These are phyloP conservation scores for Urocitellus parryii DNA, from an alignment of 2,113 vertebrate species.

Conservation along the genomic window DNA sequence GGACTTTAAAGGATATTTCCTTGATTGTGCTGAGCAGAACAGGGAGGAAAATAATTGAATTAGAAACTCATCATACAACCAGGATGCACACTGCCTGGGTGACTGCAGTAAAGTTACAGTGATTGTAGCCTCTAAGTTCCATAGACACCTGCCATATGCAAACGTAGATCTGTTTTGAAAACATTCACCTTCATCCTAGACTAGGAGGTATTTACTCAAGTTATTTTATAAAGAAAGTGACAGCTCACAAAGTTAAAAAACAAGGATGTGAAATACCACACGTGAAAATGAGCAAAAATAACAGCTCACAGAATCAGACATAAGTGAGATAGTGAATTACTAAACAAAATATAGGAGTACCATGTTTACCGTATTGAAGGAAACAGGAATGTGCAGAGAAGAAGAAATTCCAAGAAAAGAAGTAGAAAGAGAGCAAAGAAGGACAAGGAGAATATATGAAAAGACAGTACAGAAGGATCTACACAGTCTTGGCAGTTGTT, in stretches of 20 bases:
- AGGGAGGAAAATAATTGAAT: neutral
- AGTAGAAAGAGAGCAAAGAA: constrained; percentile 10
- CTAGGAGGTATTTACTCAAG: constrained; percentile 16
- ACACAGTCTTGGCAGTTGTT: neutral
- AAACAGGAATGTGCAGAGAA: neutral
- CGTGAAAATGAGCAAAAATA: neutral
- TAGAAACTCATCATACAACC: neutral
- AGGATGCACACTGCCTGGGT: neutral
- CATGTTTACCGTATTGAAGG: neutral
- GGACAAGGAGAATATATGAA: neutral
- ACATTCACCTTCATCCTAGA: constrained; percentile 9
- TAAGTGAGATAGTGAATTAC: neutral
- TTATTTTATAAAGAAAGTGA: constrained; percentile 7
- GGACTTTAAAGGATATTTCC: neutral
- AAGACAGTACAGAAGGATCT: neutral
- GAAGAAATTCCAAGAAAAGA: constrained; percentile 4
- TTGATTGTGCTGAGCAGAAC: neutral
- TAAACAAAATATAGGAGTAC: neutral
- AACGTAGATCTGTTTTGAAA: neutral
- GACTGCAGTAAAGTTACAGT: neutral
- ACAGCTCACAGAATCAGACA: neutral
- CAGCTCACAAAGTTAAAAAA: neutral
- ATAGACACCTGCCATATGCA: neutral
- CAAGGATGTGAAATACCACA: neutral
- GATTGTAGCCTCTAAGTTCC: neutral